Evolutionary conservation across 2,797 vertebrate genomes (phyloP).

Genomic region (Echiichthys vipera): DNA sequence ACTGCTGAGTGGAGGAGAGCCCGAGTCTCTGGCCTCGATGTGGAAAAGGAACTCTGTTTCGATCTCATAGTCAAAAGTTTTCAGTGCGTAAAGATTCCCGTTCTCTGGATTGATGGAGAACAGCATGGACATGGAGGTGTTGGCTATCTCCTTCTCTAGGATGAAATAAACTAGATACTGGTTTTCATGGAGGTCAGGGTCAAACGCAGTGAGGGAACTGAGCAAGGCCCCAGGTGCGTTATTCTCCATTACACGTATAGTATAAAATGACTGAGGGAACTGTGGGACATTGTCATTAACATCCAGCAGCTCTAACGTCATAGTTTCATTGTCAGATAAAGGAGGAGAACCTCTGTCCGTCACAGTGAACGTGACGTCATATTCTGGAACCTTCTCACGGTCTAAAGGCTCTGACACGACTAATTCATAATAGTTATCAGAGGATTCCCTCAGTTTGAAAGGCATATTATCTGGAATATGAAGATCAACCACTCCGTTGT

Average conservation of each 20-base stretch:
- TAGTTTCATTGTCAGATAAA: constrained; percentile 67
- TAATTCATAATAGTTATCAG: constrained; percentile 76
- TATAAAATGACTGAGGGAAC: constrained; percentile 70
- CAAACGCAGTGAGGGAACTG: constrained; percentile 66
- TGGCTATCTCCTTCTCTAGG: constrained; percentile 46
- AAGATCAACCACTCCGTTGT: constrained; percentile 79
- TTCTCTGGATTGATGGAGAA: constrained; percentile 55
- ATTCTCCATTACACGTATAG: constrained; percentile 74
- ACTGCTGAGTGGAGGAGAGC: constrained; percentile 70
- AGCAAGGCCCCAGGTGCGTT: constrained; percentile 67
- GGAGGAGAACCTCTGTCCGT: constrained; percentile 64
- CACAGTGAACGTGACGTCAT: constrained; percentile 66
- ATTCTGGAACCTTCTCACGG: constrained; percentile 62
- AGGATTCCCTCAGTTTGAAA: constrained; percentile 73
- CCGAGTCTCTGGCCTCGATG: constrained; percentile 76
- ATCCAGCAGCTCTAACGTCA: constrained; percentile 59
- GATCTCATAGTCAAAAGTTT: constrained; percentile 79
- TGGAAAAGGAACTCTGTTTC: constrained; percentile 74
- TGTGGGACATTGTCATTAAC: constrained; percentile 67
- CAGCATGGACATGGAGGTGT: neutral
- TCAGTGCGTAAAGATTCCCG: constrained; percentile 35
- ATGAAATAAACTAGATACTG: constrained; percentile 68
- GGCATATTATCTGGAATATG: constrained; percentile 66
- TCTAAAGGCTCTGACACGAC: constrained; percentile 65
- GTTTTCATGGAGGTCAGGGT: constrained; percentile 72